Percentiles rank a stretch among this genome's conserved stretches.
These are phyloP conservation scores for Laspeyria flexula DNA, from an alignment of 2,888 invertebrate genomes.

Conservation along the genomic window DNA sequence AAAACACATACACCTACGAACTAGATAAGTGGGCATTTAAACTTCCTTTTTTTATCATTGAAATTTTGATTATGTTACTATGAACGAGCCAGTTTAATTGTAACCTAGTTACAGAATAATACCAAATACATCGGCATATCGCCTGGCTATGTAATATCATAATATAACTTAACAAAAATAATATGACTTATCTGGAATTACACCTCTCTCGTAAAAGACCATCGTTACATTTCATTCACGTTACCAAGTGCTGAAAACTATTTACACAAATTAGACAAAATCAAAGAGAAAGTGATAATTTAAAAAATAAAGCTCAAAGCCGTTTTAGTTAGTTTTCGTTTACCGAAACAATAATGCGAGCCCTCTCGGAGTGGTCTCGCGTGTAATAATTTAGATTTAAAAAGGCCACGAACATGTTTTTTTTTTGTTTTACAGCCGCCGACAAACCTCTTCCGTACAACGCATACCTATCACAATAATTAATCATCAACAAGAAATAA, in stretches of 20 bases:
- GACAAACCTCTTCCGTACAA: constrained; percentile 29
- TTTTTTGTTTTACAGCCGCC: constrained; percentile 32
- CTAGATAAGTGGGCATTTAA: constrained; percentile 69
- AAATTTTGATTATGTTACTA: constrained; percentile 24
- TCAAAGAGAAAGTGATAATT: constrained; percentile 38
- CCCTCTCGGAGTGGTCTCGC: constrained; percentile 38
- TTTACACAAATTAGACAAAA: constrained; percentile 54
- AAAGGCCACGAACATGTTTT: constrained; percentile 64
- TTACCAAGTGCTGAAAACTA: constrained; percentile 47
- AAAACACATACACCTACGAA: constrained; percentile 79
- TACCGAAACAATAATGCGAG: constrained; percentile 32
- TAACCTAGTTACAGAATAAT: constrained; percentile 24
- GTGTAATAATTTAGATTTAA: constrained; percentile 56
- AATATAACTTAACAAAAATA: constrained; percentile 52
- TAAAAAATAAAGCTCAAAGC: constrained; percentile 65
- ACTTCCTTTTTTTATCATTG: constrained; percentile 42
- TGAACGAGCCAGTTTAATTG: constrained; percentile 29
- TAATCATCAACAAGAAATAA: constrained; percentile 57
- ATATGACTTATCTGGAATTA: constrained; percentile 55
- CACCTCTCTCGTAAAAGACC: constrained; percentile 39
- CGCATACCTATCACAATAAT: constrained; percentile 50
- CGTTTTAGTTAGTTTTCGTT: constrained; percentile 49
- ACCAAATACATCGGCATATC: constrained; percentile 32
- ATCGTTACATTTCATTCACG: constrained; percentile 40
- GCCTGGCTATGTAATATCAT: constrained; percentile 45